These are phyloP conservation scores for Cacatua alba DNA, from an alignment of 2,113 vertebrate species.

Conservation along the genomic window DNA sequence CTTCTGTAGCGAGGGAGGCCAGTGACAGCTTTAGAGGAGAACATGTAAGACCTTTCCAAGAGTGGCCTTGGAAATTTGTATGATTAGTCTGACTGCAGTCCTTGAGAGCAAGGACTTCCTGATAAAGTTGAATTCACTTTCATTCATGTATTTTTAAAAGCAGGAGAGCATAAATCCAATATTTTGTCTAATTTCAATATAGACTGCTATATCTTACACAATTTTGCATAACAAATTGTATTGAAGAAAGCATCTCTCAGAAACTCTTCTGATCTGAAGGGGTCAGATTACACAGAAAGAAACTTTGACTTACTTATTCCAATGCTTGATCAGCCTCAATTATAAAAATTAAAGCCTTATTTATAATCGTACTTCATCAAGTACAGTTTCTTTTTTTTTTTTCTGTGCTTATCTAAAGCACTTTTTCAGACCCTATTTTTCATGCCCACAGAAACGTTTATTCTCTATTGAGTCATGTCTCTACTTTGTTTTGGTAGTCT, in stretches of 20 bases:
- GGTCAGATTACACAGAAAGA: not conserved
- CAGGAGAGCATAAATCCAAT: not conserved
- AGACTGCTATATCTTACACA: not conserved
- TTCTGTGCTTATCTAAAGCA: not conserved
- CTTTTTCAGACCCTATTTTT: not conserved
- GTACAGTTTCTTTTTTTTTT: not conserved
- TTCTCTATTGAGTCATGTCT: not conserved
- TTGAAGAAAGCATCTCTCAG: not conserved
- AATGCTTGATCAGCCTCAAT: not conserved
- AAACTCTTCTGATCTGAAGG: not conserved
- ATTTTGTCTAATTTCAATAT: not conserved
- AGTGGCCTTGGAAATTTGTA: not conserved
- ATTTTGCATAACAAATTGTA: not conserved
- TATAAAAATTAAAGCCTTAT: not conserved
- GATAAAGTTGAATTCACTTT: not conserved
- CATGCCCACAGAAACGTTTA: not conserved
- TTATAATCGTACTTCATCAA: not conserved
- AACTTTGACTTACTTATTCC: not conserved
- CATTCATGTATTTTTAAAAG: not conserved
- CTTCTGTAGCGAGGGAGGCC: not conserved
- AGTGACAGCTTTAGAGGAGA: not conserved
- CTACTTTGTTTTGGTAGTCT: not conserved
- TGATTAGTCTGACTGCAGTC: not conserved
- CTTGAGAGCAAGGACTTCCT: not conserved
- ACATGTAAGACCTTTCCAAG: not conserved